Evolutionary conservation across 2,113 vertebrate genomes (phyloP).

Genomic region (Chelonoidis abingdonii): DNA sequence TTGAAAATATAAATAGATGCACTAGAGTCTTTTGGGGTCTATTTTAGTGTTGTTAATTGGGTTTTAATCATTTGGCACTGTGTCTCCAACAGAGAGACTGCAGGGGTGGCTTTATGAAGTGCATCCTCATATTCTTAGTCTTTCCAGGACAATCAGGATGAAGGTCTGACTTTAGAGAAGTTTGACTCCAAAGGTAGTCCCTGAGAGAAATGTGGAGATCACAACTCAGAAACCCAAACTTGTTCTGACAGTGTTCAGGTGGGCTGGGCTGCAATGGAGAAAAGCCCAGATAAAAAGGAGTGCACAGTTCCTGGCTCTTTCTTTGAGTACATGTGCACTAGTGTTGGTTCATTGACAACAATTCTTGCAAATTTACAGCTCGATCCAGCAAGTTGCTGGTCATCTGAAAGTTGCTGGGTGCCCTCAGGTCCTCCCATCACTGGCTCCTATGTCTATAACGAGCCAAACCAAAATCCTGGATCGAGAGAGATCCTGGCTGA

Average conservation of each 20-base stretch:
- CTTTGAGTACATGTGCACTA: not conserved
- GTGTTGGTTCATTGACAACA: too few relatives aligned
- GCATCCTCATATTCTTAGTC: not conserved
- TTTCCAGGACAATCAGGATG: conserved; percentile 7
- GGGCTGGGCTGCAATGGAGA: too few relatives aligned
- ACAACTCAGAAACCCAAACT: fast-evolving
- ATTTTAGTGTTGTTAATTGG: conserved; percentile 60
- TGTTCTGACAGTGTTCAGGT: fast-evolving
- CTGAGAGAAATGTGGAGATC: not conserved
- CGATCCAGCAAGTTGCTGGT: too few relatives aligned
- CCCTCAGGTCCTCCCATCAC: too few relatives aligned
- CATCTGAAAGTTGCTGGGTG: too few relatives aligned
- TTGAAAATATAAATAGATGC: not conserved
- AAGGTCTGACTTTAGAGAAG: conserved; percentile 27
- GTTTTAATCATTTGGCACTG: conserved; percentile 68
- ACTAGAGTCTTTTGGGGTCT: not conserved
- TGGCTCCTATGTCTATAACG: too few relatives aligned
- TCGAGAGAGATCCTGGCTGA: too few relatives aligned
- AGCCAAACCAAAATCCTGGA: too few relatives aligned
- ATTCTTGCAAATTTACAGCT: too few relatives aligned
- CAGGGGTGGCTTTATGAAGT: conserved; percentile 69
- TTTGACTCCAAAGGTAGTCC: not conserved
- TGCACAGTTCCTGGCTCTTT: fast-evolving
- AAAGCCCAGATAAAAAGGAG: not conserved
- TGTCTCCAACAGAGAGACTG: conserved; percentile 62